These are phyloP conservation scores for Enteromius mattozi DNA, from an alignment of 2,797 vertebrate species.

Conservation along the genomic window DNA sequence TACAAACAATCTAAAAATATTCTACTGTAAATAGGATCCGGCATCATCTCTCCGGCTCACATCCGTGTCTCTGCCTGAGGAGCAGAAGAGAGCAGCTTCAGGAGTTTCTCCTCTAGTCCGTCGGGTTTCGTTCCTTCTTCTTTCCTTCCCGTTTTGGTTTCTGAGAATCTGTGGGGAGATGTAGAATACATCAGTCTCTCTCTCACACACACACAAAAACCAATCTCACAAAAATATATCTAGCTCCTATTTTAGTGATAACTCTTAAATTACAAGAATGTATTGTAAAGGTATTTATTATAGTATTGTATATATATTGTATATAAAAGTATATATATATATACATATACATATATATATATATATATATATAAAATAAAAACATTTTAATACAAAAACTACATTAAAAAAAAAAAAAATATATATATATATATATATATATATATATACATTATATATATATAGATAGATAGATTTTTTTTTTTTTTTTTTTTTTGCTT, in stretches of 20 bases:
- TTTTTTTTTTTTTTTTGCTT: neutral
- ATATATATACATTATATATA: too few relatives aligned
- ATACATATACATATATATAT: too few relatives aligned
- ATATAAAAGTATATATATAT: too few relatives aligned
- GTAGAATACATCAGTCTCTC: conserved; percentile 23
- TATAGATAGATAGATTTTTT: too few relatives aligned
- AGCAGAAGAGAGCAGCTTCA: conserved; percentile 1
- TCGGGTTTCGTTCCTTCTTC: conserved; percentile 79
- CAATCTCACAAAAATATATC: conserved; percentile 14
- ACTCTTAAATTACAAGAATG: too few relatives aligned
- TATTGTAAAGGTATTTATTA: too few relatives aligned
- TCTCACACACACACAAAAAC: neutral
- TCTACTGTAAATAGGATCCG: conserved; percentile 55
- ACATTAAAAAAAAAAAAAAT: conserved; percentile 27
- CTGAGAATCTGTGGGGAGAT: conserved; percentile 74
- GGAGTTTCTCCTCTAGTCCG: conserved; percentile 70
- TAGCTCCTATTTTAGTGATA: too few relatives aligned
- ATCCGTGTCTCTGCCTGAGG: conserved; percentile 37
- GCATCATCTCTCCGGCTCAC: conserved; percentile 62
- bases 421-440: too few relatives aligned
- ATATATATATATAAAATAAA: too few relatives aligned
- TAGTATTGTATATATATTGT: too few relatives aligned
- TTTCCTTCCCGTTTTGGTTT: conserved; percentile 83
- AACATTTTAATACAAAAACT: neutral
- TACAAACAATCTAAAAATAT: conserved; percentile 55